These are phyloP conservation scores for Lasiommata megera DNA, from an alignment of 2,888 invertebrate genomes.

Conservation along the genomic window DNA sequence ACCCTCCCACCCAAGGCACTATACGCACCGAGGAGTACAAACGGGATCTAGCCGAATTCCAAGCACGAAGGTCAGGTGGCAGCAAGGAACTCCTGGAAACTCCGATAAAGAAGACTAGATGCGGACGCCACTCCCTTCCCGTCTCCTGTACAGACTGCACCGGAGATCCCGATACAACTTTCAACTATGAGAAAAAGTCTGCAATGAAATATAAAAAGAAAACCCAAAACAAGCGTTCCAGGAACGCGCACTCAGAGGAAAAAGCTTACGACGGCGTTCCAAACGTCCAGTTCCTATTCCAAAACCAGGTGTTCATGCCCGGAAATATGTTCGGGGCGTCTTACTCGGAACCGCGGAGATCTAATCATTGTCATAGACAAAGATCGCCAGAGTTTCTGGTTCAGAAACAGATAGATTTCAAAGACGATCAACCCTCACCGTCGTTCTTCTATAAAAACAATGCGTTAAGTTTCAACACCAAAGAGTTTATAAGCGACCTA, in stretches of 20 bases:
- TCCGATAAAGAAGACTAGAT: constrained; percentile 64
- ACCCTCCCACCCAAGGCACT: constrained; percentile 49
- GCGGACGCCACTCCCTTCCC: constrained; percentile 66
- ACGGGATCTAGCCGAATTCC: constrained; percentile 72
- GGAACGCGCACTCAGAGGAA: constrained; percentile 53
- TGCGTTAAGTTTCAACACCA: constrained; percentile 57
- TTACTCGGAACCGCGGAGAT: constrained; percentile 50
- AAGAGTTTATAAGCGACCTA: constrained; percentile 49
- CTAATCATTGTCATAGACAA: constrained; percentile 38
- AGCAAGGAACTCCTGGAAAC: constrained; percentile 51
- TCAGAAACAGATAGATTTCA: constrained; percentile 61
- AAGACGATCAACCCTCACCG: constrained; percentile 48
- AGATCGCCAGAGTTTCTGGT: constrained; percentile 52
- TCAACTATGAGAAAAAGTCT: constrained; percentile 73
- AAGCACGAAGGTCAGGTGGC: constrained; percentile 65
- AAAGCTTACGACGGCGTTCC: constrained; percentile 52
- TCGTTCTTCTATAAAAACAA: constrained; percentile 64
- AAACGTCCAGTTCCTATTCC: constrained; percentile 74
- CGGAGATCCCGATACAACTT: constrained; percentile 60
- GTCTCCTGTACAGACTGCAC: constrained; percentile 68
- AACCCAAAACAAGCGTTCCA: constrained; percentile 46
- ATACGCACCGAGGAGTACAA: constrained; percentile 76
- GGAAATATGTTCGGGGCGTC: constrained; percentile 53
- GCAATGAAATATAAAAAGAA: constrained; percentile 64
- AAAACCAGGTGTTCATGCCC: constrained; percentile 77